These are phyloP conservation scores for Melangyna quadrimaculata DNA, from an alignment of 2,888 invertebrate species.

Conservation along the genomic window DNA sequence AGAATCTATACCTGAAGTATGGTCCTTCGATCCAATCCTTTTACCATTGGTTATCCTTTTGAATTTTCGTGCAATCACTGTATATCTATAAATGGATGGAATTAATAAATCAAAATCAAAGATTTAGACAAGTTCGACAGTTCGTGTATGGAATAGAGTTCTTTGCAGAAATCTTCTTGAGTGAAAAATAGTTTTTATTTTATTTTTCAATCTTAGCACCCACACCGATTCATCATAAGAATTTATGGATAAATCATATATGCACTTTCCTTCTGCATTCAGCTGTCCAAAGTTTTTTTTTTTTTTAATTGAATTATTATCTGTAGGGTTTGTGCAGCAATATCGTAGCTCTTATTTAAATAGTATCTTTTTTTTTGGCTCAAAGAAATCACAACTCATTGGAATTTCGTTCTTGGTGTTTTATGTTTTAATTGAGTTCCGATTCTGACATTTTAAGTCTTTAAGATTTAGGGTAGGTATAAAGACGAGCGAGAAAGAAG, in stretches of 20 bases:
- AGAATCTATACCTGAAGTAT: neutral
- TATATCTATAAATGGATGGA: slow-evolving; percentile 2
- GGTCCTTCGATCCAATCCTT: neutral
- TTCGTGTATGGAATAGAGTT: slow-evolving; percentile 32
- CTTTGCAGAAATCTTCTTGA: slow-evolving; percentile 7
- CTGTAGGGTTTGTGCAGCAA: neutral
- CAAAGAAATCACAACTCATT: slow-evolving; percentile 6
- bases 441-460: slow-evolving; percentile 19
- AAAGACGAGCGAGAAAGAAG: neutral
- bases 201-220: slow-evolving; percentile 42
- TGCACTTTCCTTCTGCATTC: slow-evolving; percentile 14
- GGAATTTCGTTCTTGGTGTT: slow-evolving; percentile 8
- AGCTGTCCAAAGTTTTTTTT: neutral
- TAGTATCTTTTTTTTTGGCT: neutral
- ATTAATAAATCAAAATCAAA: slow-evolving; percentile 67
- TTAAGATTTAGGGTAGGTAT: neutral
- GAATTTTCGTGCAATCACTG: neutral
- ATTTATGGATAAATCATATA: slow-evolving; percentile 36
- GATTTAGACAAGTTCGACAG: slow-evolving; percentile 64
- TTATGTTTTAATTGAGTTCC: slow-evolving; percentile 38
- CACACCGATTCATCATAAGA: slow-evolving; percentile 47
- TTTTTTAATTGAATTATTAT: slow-evolving; percentile 42
- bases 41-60: slow-evolving; percentile 6
- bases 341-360: neutral
- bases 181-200: slow-evolving; percentile 65